Evolutionary conservation across 2,888 invertebrate genomes (phyloP).

Genomic region (Cataglyphis rosenhaueri): DNA sequence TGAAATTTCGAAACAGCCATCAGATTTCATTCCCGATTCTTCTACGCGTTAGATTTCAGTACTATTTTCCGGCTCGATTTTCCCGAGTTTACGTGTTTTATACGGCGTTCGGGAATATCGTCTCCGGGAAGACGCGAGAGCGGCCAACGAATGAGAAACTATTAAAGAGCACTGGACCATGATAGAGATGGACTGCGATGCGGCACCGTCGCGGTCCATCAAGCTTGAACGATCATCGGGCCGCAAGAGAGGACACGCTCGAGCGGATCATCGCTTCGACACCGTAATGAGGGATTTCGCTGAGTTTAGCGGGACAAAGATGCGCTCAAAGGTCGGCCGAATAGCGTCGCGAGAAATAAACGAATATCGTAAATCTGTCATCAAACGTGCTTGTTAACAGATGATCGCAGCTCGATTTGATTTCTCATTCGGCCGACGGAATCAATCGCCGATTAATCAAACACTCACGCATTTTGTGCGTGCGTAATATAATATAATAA

Average conservation of each 20-base stretch:
- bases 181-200: constrained; percentile 34
- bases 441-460: neutral
- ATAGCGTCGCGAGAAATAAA: neutral
- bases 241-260: constrained; percentile 59
- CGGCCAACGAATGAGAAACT: constrained; percentile 35
- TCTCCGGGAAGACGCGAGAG: constrained; percentile 30
- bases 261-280: constrained; percentile 60
- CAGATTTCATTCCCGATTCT: constrained; percentile 4
- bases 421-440: neutral
- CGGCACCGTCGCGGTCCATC: constrained; percentile 60
- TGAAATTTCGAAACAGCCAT: neutral
- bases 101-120: constrained; percentile 12
- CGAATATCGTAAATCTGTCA: neutral
- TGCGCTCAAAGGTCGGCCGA: constrained; percentile 30
- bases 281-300: constrained; percentile 66
- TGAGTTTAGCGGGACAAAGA: constrained; percentile 51
- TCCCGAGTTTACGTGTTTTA: neutral
- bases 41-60: neutral
- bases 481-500: neutral
- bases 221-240: constrained; percentile 58
- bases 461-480: neutral
- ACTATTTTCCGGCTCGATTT: neutral
- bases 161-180: constrained; percentile 37
- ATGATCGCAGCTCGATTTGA: neutral
- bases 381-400: neutral